These are phyloP conservation scores for Anthophora plumipes DNA, from an alignment of 2,888 invertebrate genomes.

Conservation along the genomic window DNA sequence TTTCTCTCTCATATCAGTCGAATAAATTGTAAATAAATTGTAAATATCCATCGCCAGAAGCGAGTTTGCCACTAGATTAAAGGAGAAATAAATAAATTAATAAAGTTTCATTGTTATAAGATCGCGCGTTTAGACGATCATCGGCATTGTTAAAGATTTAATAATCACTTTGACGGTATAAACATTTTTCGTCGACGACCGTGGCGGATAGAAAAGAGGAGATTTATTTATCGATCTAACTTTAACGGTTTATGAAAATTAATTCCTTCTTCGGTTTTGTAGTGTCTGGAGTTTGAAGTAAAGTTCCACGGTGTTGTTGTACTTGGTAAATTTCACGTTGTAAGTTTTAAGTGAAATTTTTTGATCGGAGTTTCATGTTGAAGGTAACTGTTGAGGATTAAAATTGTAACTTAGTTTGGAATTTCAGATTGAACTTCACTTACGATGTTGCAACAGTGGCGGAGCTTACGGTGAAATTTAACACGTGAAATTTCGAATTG, in stretches of 20 bases:
- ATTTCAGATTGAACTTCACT: too few relatives aligned
- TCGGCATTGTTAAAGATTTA: neutral
- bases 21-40: constrained; percentile 55
- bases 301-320: too few relatives aligned
- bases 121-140: constrained; percentile 29
- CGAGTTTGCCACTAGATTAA: constrained; percentile 45
- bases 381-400: too few relatives aligned
- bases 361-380: too few relatives aligned
- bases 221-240: constrained; percentile 12
- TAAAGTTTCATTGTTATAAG: constrained; percentile 38
- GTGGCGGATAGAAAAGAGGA: neutral
- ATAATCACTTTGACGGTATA: constrained; percentile 20
- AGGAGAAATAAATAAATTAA: constrained; percentile 6
- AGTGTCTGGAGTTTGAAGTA: too few relatives aligned
- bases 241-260: neutral
- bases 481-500: too few relatives aligned
- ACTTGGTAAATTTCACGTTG: too few relatives aligned
- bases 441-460: too few relatives aligned
- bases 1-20: constrained; percentile 52
- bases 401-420: too few relatives aligned
- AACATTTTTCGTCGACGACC: constrained; percentile 9
- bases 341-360: too few relatives aligned
- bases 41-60: constrained; percentile 42
- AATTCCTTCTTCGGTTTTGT: neutral
- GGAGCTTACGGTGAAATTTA: too few relatives aligned